These are phyloP conservation scores for Gadopsis marmoratus DNA, from an alignment of 2,797 vertebrate genomes.

Conservation along the genomic window DNA sequence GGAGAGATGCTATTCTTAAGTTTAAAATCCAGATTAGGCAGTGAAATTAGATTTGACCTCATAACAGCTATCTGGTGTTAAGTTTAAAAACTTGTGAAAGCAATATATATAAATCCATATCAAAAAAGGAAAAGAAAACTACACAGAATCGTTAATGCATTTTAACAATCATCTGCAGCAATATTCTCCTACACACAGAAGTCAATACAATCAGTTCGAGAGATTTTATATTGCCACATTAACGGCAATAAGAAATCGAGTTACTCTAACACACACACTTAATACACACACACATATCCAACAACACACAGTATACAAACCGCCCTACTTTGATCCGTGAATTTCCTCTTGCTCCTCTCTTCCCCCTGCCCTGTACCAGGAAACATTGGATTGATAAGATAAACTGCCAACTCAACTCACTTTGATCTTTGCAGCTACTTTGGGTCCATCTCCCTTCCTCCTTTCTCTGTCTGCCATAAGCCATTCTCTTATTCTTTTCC, in stretches of 20 bases:
- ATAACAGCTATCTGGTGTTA: background rate
- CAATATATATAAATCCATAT: background rate
- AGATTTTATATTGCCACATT: background rate
- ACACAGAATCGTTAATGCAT: too few species aligned
- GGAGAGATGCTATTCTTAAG: too few species aligned
- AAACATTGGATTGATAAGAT: constrained; percentile 53
- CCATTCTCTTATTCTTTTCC: background rate
- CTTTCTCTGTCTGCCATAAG: constrained; percentile 8
- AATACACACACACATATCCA: background rate
- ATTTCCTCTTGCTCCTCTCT: constrained; percentile 10
- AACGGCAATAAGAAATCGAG: background rate
- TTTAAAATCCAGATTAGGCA: background rate
- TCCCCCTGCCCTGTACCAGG: constrained; percentile 32
- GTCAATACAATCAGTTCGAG: background rate
- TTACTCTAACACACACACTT: background rate
- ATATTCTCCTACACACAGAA: background rate
- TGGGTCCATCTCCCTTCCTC: background rate
- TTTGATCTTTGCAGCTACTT: constrained; percentile 50
- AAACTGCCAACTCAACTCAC: constrained; percentile 39
- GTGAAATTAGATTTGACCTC: background rate
- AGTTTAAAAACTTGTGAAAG: background rate
- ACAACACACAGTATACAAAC: constrained; percentile 14
- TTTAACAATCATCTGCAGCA: background rate
- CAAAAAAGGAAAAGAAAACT: too few species aligned
- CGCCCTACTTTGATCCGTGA: constrained; percentile 52